phyloP scores from a whole-genome alignment of 23 tunicate genomes.

The Pegea sp. region DNA sequence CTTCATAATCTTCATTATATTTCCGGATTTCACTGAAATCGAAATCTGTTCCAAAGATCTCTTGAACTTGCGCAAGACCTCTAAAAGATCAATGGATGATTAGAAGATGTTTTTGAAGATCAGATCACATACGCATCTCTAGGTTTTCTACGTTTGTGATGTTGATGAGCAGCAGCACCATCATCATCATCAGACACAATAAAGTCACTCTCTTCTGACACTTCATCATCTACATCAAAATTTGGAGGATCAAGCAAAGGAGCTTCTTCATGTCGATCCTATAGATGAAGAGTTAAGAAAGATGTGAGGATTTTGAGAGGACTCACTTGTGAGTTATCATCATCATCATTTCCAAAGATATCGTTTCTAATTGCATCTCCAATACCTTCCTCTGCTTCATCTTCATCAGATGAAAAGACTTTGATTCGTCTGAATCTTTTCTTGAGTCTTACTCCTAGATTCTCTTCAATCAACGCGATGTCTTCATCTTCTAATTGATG shows the following conservation, averaged over 20 bases:
- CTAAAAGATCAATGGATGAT: conserved; percentile 5
- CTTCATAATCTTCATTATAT: conserved; percentile 51
- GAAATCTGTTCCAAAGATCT: conserved; percentile 80
- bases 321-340: conserved; percentile 32
- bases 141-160: not conserved
- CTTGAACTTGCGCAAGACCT: conserved; percentile 48
- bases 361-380: conserved; percentile 38
- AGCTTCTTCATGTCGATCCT: conserved; percentile 7
- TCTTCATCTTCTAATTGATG: conserved; percentile 85
- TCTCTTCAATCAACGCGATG: conserved; percentile 85
- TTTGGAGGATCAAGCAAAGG: conserved; percentile 9
- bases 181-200: conserved; percentile 93
- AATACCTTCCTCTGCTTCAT: conserved; percentile 34
- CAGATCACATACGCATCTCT: not conserved
- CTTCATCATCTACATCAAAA: conserved; percentile 35
- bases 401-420: conserved; percentile 64
- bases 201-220: conserved; percentile 80
- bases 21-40: conserved; percentile 61
- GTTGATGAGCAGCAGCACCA: not conserved
- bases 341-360: conserved; percentile 36
- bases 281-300: no score
- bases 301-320: not conserved
- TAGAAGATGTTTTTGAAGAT: not conserved
- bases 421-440: conserved; percentile 7
- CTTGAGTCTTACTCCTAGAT: conserved; percentile 76